phyloP scores from a whole-genome alignment of 2,888 invertebrate species.

The Polyploca ridens region DNA sequence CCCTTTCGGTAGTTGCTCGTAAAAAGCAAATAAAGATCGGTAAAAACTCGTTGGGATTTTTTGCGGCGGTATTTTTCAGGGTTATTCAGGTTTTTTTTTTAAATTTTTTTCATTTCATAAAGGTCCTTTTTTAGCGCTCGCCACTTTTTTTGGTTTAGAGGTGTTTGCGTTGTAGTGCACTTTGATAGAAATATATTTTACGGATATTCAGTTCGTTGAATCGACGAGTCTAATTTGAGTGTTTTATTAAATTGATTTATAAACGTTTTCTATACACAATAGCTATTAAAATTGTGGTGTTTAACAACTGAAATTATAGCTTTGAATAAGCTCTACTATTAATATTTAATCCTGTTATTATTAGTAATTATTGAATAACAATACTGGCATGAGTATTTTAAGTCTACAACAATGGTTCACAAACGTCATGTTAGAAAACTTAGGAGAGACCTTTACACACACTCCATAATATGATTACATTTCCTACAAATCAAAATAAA shows the following conservation, averaged over 20 bases:
- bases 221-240: not conserved
- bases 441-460: no score
- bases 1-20: constrained; percentile 75
- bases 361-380: no score
- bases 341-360: no score
- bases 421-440: no score
- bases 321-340: no score
- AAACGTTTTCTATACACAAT: not conserved
- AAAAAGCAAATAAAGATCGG: constrained; percentile 81
- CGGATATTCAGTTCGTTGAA: not conserved
- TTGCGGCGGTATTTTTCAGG: constrained; percentile 64
- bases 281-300: not conserved
- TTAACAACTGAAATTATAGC: no score
- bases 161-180: not conserved
- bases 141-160: constrained; percentile 1
- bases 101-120: constrained; percentile 26
- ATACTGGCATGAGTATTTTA: no score
- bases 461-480: no score
- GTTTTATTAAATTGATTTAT: not conserved
- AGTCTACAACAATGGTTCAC: no score
- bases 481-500: no score
- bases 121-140: not conserved
- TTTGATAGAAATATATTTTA: not conserved
- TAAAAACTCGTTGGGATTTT: constrained; percentile 69
- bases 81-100: constrained; percentile 62